Percentiles rank a stretch among this genome's conserved stretches.
Evolutionary conservation across 1,140 invertebrate genomes (phyloP).

Genomic region (Ceratosolen solmsi): DNA sequence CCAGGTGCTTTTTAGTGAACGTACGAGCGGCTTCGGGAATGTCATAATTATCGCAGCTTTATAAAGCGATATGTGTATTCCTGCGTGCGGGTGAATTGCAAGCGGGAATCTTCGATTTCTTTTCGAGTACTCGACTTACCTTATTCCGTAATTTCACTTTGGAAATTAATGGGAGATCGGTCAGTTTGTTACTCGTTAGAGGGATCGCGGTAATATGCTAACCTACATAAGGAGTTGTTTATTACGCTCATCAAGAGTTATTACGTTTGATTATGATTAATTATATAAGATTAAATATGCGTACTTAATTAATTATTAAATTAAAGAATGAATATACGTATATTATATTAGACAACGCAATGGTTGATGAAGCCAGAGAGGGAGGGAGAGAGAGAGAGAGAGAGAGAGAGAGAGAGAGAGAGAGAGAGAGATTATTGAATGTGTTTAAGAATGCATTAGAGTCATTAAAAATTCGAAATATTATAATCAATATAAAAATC

Average conservation of each 20-base stretch:
- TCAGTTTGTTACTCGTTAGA: conserved; percentile 11
- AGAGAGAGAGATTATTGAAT: not conserved
- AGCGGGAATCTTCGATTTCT: not conserved
- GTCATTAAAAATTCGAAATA: not conserved
- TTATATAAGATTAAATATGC: not conserved
- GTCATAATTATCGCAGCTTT: conserved; percentile 30
- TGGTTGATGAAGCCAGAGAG: not conserved
- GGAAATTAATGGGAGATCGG: conserved; percentile 24
- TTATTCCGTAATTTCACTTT: not conserved
- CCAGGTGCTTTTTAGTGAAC: not conserved
- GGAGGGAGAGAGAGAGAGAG: too few species aligned
- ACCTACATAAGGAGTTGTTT: not conserved
- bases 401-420: too few species aligned
- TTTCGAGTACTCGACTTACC: not conserved
- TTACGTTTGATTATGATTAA: conserved; percentile 15
- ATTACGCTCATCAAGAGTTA: conserved; percentile 6
- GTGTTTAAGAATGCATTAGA: not conserved
- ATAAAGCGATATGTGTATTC: not conserved
- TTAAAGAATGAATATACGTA: not conserved
- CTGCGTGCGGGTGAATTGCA: not conserved
- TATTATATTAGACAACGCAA: not conserved
- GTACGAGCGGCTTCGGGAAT: conserved; percentile 1
- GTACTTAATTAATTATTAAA: not conserved
- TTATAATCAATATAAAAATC: not conserved
- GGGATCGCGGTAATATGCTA: not conserved